These are phyloP conservation scores for Podarcis cretensis DNA, from an alignment of 2,113 vertebrate species.

Conservation along the genomic window DNA sequence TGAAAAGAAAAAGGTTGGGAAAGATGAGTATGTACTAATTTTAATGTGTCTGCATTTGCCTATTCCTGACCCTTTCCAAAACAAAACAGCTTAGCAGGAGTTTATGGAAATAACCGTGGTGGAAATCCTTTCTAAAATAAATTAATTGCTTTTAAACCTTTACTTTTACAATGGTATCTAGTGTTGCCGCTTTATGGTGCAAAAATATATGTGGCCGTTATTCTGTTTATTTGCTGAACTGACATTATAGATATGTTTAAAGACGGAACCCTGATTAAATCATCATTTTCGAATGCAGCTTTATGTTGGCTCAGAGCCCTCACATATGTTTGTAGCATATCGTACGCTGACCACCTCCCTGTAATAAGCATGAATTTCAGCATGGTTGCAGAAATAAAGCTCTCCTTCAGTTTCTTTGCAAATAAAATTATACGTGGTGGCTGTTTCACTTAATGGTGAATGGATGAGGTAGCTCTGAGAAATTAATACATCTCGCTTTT, in stretches of 20 bases:
- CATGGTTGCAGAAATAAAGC: constrained; percentile 1
- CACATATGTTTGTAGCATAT: constrained; percentile 42
- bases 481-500: constrained; percentile 19
- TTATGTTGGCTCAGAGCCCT: neutral
- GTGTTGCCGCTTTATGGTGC: neutral
- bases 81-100: neutral
- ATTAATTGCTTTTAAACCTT: neutral
- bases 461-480: constrained; percentile 13
- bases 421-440: constrained; percentile 32
- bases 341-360: constrained; percentile 6
- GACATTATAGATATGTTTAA: neutral
- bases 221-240: neutral
- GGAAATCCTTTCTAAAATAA: neutral
- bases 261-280: constrained; percentile 6
- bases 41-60: neutral
- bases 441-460: constrained; percentile 33
- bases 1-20: neutral
- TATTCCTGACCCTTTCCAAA: neutral
- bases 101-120: neutral
- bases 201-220: neutral
- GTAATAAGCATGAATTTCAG: constrained; percentile 33
- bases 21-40: neutral
- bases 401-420: neutral
- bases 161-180: neutral
- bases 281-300: constrained; percentile 26